Percentiles rank a stretch among this genome's conserved stretches.
Conservation (phyloP, 1,140 invertebrate species). For the Cataglyphis hispanica region DNA sequence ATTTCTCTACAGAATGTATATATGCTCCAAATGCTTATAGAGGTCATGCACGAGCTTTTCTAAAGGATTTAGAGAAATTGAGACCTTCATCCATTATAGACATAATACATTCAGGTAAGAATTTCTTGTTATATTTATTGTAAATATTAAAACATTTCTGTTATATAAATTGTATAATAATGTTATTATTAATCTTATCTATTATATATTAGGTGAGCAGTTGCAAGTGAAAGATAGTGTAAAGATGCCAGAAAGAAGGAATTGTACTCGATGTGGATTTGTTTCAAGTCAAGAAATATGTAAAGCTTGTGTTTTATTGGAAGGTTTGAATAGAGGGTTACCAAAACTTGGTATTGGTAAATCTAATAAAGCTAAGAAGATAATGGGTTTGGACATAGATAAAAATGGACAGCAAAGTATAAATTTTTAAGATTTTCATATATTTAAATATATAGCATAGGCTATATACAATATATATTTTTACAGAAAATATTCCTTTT, state of each 20-base stretch:
- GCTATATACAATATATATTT: constrained; percentile 50
- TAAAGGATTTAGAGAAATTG: constrained; percentile 99
- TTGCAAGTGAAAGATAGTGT: constrained; percentile 93
- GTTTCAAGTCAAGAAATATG: constrained; percentile 98
- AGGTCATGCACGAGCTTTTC: constrained; percentile 95
- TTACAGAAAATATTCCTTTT: constrained; percentile 30
- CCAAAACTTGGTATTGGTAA: constrained; percentile 95
- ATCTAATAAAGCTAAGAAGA: constrained; percentile 91
- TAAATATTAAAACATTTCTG: constrained; percentile 23
- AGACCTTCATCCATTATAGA: constrained; percentile 98
- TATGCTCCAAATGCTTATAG: constrained; percentile 99
- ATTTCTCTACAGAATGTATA: constrained; percentile 99
- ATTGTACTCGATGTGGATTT: constrained; percentile 96
- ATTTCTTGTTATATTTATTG: constrained; percentile 26
- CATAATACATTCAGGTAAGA: constrained; percentile 97
- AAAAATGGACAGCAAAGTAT: constrained; percentile 55
- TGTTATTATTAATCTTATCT: constrained; percentile 56
- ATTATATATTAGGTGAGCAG: constrained; percentile 91
- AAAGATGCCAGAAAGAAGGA: constrained; percentile 93
- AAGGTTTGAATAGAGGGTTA: constrained; percentile 97
- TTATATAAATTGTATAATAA: not conserved
- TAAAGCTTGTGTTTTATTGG: constrained; percentile 98
- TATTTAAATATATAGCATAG: constrained; percentile 18
- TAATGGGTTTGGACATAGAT: constrained; percentile 64
- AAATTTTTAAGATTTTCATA: constrained; percentile 67